These are phyloP conservation scores for Zhuqinia jingwanae DNA, from an alignment of 2,888 invertebrate species.

Conservation along the genomic window DNA sequence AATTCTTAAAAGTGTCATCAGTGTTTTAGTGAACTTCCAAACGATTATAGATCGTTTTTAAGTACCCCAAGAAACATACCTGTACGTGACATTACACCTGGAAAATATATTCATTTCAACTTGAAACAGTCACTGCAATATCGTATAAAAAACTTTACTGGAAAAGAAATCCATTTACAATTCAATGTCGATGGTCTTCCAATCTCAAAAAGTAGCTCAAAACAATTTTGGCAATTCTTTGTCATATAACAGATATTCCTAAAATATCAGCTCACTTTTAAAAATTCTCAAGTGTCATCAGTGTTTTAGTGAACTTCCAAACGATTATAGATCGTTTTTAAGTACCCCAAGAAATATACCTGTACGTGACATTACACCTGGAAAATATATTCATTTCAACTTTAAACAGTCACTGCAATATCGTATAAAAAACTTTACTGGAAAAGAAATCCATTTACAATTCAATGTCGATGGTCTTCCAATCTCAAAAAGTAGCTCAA, in stretches of 20 bases:
- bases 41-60: background rate
- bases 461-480: conserved; percentile 58
- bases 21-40: no score
- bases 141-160: background rate
- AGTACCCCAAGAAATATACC: no score
- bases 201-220: conserved; percentile 34
- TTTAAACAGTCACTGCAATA: background rate
- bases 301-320: no score
- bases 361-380: background rate
- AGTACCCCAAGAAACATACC: no score
- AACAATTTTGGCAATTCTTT: conserved; percentile 58
- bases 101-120: conserved; percentile 29
- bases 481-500: conserved; percentile 34
- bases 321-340: background rate
- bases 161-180: background rate
- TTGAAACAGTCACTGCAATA: background rate
- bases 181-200: conserved; percentile 58
- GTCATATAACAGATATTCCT: background rate
- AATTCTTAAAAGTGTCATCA: no score
- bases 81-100: background rate
- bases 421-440: background rate
- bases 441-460: background rate
- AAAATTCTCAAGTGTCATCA: no score
- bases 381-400: conserved; percentile 29
- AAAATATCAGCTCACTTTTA: no score